Percentiles rank a stretch among this genome's conserved stretches.
Evolutionary conservation across 2,113 vertebrate genomes (phyloP).

Genomic region (Atractosteus spatula): DNA sequence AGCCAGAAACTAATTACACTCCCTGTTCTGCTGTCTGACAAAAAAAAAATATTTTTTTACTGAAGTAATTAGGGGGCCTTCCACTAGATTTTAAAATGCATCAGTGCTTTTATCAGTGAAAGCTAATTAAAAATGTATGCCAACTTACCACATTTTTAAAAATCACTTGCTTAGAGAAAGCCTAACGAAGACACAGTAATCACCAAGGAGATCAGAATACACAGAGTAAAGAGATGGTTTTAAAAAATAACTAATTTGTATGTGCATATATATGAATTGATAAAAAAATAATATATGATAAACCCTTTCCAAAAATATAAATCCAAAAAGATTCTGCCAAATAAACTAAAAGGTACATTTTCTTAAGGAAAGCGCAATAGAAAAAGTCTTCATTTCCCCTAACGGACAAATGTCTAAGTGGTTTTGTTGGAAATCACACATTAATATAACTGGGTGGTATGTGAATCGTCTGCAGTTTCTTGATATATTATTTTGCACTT

Average conservation of each 20-base stretch:
- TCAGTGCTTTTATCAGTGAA: constrained; percentile 1
- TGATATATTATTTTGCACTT: too few relatives aligned
- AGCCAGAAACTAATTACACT: not conserved
- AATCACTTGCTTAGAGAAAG: constrained; percentile 10
- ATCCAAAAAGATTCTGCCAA: too few relatives aligned
- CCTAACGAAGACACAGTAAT: constrained; percentile 11
- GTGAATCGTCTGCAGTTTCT: too few relatives aligned
- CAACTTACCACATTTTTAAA: not conserved
- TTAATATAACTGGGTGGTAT: too few relatives aligned
- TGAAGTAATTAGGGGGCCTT: constrained; percentile 2
- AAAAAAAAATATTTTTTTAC: not conserved
- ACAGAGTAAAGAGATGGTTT: constrained; percentile 1
- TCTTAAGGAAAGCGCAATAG: too few relatives aligned
- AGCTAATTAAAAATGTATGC: constrained; percentile 24
- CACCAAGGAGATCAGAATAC: not conserved
- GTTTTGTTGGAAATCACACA: too few relatives aligned
- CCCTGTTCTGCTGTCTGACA: not conserved
- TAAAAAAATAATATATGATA: too few relatives aligned
- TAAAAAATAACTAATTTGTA: not conserved
- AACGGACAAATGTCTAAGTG: too few relatives aligned
- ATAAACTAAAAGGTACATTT: too few relatives aligned
- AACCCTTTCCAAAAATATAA: too few relatives aligned
- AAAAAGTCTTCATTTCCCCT: too few relatives aligned
- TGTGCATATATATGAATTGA: too few relatives aligned
- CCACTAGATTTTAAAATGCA: not conserved